phyloP scores from a whole-genome alignment of 2,888 invertebrate species.

The Zaprionus lineosus region DNA sequence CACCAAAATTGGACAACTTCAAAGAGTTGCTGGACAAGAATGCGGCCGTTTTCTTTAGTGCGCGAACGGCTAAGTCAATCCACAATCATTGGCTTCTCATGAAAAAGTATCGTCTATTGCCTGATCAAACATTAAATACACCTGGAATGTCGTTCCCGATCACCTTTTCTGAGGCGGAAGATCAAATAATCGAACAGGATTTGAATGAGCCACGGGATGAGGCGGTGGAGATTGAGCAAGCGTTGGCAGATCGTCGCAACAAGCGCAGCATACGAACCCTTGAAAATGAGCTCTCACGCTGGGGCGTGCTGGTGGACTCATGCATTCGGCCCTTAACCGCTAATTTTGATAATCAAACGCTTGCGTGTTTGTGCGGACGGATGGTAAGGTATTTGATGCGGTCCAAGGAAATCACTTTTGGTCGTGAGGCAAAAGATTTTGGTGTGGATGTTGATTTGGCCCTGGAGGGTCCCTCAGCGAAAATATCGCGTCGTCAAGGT shows the following conservation, averaged over 20 bases:
- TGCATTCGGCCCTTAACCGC: constrained; percentile 92
- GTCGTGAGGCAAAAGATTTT: constrained; percentile 93
- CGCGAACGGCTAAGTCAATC: constrained; percentile 92
- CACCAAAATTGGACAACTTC: constrained; percentile 90
- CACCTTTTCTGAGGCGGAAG: constrained; percentile 96
- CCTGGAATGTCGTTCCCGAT: constrained; percentile 86
- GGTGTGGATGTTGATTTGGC: constrained; percentile 96
- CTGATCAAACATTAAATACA: constrained; percentile 91
- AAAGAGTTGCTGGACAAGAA: constrained; percentile 92
- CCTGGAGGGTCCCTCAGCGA: constrained; percentile 96
- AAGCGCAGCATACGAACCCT: constrained; percentile 93
- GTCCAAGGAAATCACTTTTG: constrained; percentile 96
- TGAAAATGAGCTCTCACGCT: constrained; percentile 94
- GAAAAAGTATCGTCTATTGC: constrained; percentile 94
- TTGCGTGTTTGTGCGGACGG: constrained; percentile 95
- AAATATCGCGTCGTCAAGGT: constrained; percentile 96
- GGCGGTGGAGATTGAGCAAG: constrained; percentile 89
- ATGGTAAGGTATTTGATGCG: constrained; percentile 97
- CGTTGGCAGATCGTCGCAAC: constrained; percentile 88
- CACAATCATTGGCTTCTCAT: constrained; percentile 95
- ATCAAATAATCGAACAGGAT: constrained; percentile 92
- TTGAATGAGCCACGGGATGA: constrained; percentile 91
- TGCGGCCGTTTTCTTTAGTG: constrained; percentile 92
- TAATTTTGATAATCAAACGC: constrained; percentile 96
- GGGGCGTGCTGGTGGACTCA: constrained; percentile 96